Percentiles rank a stretch among this genome's conserved stretches.
Evolutionary conservation across 2,113 vertebrate species (phyloP).

Genomic region (Physeter macrocephalus): DNA sequence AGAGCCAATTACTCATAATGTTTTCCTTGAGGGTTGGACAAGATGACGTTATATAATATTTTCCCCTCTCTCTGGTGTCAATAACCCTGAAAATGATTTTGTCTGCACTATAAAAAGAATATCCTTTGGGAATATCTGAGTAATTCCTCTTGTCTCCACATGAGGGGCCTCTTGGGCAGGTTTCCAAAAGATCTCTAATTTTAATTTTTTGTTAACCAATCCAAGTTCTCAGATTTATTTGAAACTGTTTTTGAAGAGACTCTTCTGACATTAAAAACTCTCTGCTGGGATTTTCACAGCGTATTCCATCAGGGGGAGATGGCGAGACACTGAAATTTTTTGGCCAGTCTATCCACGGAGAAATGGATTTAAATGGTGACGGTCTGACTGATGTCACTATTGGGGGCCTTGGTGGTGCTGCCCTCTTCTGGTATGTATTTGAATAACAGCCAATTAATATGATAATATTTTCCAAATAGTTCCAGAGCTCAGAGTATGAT

Average conservation of each 20-base stretch:
- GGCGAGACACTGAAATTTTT: slow-evolving; percentile 94
- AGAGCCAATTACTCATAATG: background rate
- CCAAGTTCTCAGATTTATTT: background rate
- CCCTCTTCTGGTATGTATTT: slow-evolving; percentile 92
- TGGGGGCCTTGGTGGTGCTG: slow-evolving; percentile 95
- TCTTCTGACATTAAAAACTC: background rate
- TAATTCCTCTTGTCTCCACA: background rate
- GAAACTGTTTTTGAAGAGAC: background rate
- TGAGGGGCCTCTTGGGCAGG: background rate
- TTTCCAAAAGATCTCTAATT: background rate
- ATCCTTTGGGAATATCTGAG: background rate
- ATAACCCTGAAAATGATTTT: background rate
- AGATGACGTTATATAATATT: background rate
- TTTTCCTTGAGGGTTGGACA: background rate
- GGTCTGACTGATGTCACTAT: slow-evolving; percentile 96
- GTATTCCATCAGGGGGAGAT: slow-evolving; percentile 93
- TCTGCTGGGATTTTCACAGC: slow-evolving; percentile 78
- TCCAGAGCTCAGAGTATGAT: background rate
- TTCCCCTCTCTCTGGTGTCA: background rate
- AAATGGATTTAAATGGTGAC: slow-evolving; percentile 95
- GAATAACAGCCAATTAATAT: background rate
- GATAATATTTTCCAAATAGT: background rate
- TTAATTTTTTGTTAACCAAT: background rate
- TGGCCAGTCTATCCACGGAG: slow-evolving; percentile 95
- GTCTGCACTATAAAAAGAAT: background rate